phyloP scores from a whole-genome alignment of 2,888 invertebrate genomes.

The Athripsodes cinereus region DNA sequence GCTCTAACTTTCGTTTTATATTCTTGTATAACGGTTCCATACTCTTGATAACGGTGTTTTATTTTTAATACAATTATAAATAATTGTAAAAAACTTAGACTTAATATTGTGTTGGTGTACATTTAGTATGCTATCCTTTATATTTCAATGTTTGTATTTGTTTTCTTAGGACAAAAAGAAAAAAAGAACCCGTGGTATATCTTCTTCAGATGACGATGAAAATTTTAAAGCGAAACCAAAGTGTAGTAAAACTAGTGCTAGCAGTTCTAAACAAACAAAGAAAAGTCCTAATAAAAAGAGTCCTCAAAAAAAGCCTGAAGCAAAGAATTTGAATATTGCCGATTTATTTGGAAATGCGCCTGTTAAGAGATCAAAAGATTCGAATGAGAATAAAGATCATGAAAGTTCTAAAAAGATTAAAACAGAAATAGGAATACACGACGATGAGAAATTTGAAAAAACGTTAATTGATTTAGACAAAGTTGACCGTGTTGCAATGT shows the following conservation, averaged over 20 bases:
- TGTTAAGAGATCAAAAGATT: constrained; percentile 43
- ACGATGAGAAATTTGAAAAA: constrained; percentile 65
- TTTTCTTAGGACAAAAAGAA: constrained; percentile 37
- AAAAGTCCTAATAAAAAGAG: constrained; percentile 21
- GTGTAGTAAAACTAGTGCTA: constrained; percentile 3
- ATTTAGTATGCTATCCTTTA: no score
- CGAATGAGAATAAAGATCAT: constrained; percentile 30
- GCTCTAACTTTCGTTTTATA: no score
- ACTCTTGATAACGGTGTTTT: no score
- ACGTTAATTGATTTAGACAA: constrained; percentile 43
- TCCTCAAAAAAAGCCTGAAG: constrained; percentile 31
- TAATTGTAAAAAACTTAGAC: no score
- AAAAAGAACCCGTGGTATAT: constrained; percentile 34
- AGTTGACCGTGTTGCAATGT: no score
- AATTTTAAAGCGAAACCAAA: constrained; percentile 29
- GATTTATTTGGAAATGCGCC: constrained; percentile 60
- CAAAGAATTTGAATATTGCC: constrained; percentile 42
- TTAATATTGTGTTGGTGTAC: no score
- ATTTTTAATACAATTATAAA: no score
- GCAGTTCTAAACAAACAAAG: neutral
- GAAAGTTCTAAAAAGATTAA: constrained; percentile 18
- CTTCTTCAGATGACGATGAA: constrained; percentile 42
- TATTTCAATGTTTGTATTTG: no score
- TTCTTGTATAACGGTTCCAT: no score
- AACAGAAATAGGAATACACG: constrained; percentile 49